These are phyloP conservation scores for Digitonthophagus gazella DNA, from an alignment of 2,888 invertebrate species.

Conservation along the genomic window DNA sequence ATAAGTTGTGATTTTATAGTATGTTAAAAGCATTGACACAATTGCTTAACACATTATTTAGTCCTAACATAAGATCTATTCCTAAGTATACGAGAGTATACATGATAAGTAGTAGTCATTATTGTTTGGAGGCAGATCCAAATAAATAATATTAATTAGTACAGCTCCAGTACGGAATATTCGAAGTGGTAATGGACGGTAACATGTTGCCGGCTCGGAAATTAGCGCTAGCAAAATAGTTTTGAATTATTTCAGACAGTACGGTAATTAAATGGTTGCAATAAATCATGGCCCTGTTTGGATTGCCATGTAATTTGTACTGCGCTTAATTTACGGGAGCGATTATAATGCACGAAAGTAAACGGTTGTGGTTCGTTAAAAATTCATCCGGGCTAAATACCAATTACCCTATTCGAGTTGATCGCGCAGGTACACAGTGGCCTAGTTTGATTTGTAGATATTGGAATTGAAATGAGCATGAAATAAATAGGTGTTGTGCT, in stretches of 20 bases:
- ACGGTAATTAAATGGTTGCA: not conserved
- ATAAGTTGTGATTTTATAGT: no score
- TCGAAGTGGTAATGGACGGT: not conserved
- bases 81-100: no score
- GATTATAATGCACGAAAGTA: not conserved
- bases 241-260: not conserved
- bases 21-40: no score
- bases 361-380: not conserved
- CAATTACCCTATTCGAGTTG: not conserved
- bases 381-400: not conserved
- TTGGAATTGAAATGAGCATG: not conserved
- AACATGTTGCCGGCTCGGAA: not conserved
- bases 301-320: not conserved
- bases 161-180: not conserved
- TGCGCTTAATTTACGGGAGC: not conserved
- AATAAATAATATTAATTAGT: not conserved
- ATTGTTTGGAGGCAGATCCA: not conserved
- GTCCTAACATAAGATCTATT: no score
- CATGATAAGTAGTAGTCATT: no score
- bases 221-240: not conserved
- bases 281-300: not conserved
- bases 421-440: not conserved
- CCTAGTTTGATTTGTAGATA: not conserved
- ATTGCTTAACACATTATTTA: no score
- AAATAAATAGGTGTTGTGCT: not conserved